Evolutionary conservation across 1,140 invertebrate genomes (phyloP).

Genomic region (Venustaconcha ellipsiformis): DNA sequence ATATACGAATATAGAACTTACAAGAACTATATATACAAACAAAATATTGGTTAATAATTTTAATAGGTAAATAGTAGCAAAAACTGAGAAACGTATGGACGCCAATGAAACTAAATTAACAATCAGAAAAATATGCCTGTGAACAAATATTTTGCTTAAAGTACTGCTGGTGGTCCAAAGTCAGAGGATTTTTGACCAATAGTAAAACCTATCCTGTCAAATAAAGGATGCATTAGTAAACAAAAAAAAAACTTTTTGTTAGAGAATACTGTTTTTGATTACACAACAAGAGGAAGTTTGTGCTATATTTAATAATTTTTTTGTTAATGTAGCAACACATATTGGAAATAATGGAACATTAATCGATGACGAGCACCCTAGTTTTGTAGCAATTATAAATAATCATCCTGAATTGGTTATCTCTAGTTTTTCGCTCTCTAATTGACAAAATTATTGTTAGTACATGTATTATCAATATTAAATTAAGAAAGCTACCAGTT

Average conservation of each 20-base stretch:
- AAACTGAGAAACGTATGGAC: conserved; percentile 22
- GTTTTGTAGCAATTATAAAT: conserved; percentile 9
- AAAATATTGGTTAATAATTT: conserved; percentile 4
- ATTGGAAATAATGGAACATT: conserved; percentile 12
- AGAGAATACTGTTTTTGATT: conserved; percentile 21
- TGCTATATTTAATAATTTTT: conserved; percentile 23
- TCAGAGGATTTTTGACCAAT: conserved; percentile 32
- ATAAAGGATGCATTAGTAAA: conserved; percentile 23
- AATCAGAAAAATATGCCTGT: conserved; percentile 19
- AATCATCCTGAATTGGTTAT: conserved; percentile 3
- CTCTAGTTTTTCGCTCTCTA: conserved; percentile 5
- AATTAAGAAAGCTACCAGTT: conserved; percentile 1
- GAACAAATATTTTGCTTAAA: conserved; percentile 31
- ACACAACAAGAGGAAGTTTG: conserved; percentile 7
- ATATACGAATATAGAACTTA: conserved; percentile 31
- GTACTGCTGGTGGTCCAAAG: conserved; percentile 20
- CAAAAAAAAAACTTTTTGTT: conserved; percentile 14
- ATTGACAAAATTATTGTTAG: conserved; percentile 2
- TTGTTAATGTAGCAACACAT: conserved; percentile 32
- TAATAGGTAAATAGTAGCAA: background rate
- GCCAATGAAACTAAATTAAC: conserved; percentile 10
- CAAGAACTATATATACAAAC: conserved; percentile 22
- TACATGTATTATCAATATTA: conserved; percentile 19
- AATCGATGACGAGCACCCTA: conserved; percentile 16
- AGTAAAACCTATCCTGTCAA: conserved; percentile 36